Percentiles rank a stretch among this genome's conserved stretches.
Conservation (phyloP, 2,113 vertebrate species). For the Lasiurus borealis region DNA sequence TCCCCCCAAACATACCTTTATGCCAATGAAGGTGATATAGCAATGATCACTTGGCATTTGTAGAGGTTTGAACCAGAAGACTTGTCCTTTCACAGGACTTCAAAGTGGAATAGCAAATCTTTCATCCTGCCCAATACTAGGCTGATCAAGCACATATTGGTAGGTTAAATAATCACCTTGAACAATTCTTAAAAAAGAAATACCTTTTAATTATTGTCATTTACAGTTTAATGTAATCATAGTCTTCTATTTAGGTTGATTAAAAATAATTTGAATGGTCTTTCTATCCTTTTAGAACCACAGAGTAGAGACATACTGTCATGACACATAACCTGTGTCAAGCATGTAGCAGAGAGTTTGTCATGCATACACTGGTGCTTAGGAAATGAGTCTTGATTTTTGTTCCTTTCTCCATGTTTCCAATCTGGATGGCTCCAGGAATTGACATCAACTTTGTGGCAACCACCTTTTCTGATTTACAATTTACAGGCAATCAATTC, state of each 20-base stretch:
- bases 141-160: neutral
- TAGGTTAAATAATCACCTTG: slow-evolving; percentile 36
- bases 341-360: neutral
- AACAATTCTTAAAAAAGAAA: slow-evolving; percentile 42
- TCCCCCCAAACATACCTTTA: neutral
- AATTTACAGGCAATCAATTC: neutral
- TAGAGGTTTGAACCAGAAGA: neutral
- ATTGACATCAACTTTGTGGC: neutral
- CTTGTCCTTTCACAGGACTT: neutral
- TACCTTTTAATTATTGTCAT: neutral
- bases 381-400: neutral
- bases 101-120: neutral
- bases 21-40: neutral
- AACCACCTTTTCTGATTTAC: neutral
- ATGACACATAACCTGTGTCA: neutral
- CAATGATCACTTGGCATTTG: neutral
- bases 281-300: neutral
- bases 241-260: neutral
- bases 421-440: neutral
- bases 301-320: neutral
- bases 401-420: neutral
- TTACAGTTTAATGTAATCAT: neutral
- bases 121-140: neutral
- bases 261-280: neutral
- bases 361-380: neutral